Evolutionary conservation across 2,113 vertebrate genomes (phyloP), one percentile per base, ranked within the genome.

Genomic region (Oryzias curvinotus): DNA sequence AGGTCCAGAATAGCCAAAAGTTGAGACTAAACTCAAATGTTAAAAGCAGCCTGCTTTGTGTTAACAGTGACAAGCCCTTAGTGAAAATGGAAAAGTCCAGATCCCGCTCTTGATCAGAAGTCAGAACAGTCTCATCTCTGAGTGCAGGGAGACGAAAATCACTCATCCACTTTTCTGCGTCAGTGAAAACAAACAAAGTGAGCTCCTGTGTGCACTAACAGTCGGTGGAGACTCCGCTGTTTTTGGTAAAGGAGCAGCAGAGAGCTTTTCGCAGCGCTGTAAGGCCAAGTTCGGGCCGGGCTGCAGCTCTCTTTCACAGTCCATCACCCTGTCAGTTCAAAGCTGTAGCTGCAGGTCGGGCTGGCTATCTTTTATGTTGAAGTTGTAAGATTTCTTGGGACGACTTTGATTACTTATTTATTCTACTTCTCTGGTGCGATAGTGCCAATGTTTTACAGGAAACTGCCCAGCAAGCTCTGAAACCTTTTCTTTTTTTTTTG

Each of bases 371-470:
- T 96, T 96, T 93, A 95, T 96, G 94, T 95, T 85, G 69, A 88
- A 94, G 94, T 95, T 95, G 94, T 95, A 91, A 94, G 92, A 92
- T 93, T 94, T 93, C 94, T 94, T 83, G 5, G 86, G 87, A 92
- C 80, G 88, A 92, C 95, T 97, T 96, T 96, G 95, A 97, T 98
- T 95, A 95, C 93, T 96, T 95, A 98, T 97, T 96, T 91, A 96
- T 95, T 90, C 90, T 86, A 83, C 93, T 94, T 90, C 91, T 88
- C 93, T 93, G 89, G 90, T 95, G 92, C 93, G 93, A 94, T 94
- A 88, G 90, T 84, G 65, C 84, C 89, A 91, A 92, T 93, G 93
- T 91, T 90, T 80, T 75, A 80, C 89, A 90, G 61, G 46, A 88
- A 89, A 89, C 92, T 89, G 91, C 89, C 88, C 91, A 80, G 89